Evolutionary conservation across 2,888 invertebrate genomes (phyloP), one percentile per base, ranked within the genome.

Genomic region (Ophion ellenae): DNA sequence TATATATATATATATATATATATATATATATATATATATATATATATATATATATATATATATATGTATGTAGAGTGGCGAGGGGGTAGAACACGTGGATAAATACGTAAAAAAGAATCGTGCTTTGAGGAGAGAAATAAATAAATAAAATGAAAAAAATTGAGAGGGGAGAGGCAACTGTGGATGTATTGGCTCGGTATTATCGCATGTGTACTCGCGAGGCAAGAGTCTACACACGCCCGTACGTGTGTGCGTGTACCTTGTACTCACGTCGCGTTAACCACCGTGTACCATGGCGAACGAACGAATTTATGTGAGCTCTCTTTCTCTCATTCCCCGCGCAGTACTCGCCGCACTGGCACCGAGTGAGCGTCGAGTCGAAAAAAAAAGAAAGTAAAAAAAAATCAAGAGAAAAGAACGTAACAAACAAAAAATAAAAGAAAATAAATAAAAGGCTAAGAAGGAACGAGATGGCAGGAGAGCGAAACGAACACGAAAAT

Each of bases 251-350:
- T 61, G 61, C 67, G 20, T 59, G 59, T 73, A 5, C 14, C 45
- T 40, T 74, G 63, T 74, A 67, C 61, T 77, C 74, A 75, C 79
- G 80, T 84, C 71, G 80, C 84, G 84, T 84, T 80, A 80, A 84
- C 80, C 84, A 84, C 47, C 84, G 80, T 84, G 84, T 84, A 84
- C 80, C 84, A 71, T 84, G 84, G 84, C 84, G 71, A 84, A 84
- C 84, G 76, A 84, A 76, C 76, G 84, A 84, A 84, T 84, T 84
- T 84, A 84, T 84, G 84, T 76, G 70, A 70, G 76, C 76, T 64
- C 80, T 80, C 80, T 63, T 61, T 66, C 74, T 73, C 78, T 79
- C 75, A n/a, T 59, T 73, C 66, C 53, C 53, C 47, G 24, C 59
- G 63, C 66, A 7, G 53, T 71, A 36, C 73, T 36, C 63, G n/a